These are phyloP conservation scores for Chaetogeoica ovagalla DNA, from an alignment of 2,888 invertebrate genomes.

Conservation along the genomic window DNA sequence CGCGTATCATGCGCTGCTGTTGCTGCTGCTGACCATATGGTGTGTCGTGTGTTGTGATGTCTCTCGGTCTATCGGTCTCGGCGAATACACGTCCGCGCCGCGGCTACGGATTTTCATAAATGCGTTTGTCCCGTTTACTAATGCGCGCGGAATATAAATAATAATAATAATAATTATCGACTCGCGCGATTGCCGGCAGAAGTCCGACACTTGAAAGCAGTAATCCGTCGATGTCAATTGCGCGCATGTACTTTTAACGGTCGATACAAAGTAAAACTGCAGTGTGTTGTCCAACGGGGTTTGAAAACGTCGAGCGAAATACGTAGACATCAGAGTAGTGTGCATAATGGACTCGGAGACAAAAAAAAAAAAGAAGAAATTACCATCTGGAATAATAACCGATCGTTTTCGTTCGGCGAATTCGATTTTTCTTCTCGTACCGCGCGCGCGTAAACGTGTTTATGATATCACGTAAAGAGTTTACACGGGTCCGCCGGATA, in stretches of 20 bases:
- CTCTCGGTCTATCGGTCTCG: not conserved
- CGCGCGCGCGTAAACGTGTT: not conserved
- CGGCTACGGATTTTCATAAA: constrained; percentile 9
- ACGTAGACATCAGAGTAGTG: not conserved
- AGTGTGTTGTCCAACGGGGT: constrained; percentile 6
- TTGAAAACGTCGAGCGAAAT: constrained; percentile 24
- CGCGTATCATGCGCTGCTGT: not conserved
- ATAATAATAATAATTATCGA: constrained; percentile 6
- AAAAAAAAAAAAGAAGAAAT: constrained; percentile 17
- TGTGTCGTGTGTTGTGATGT: not conserved
- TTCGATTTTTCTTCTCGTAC: constrained; percentile 6
- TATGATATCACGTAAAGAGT: not conserved
- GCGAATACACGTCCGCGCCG: not conserved
- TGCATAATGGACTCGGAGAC: not conserved
- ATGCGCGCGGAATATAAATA: not conserved
- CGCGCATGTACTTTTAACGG: not conserved
- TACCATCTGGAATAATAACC: constrained; percentile 13
- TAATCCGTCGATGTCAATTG: not conserved
- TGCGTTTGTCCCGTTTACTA: not conserved
- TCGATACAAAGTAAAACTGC: constrained; percentile 13
- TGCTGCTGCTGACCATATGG: not conserved
- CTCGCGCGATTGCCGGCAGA: not conserved
- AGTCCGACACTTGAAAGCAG: not conserved
- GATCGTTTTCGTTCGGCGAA: constrained; percentile 1
- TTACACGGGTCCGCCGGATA: not conserved